A percentile compares a stretch with the other conserved stretches of the same genome.
phyloP scores from a whole-genome alignment of 35 echinoderm and acorn worm genomes.

The Eucidaris tribuloides region DNA sequence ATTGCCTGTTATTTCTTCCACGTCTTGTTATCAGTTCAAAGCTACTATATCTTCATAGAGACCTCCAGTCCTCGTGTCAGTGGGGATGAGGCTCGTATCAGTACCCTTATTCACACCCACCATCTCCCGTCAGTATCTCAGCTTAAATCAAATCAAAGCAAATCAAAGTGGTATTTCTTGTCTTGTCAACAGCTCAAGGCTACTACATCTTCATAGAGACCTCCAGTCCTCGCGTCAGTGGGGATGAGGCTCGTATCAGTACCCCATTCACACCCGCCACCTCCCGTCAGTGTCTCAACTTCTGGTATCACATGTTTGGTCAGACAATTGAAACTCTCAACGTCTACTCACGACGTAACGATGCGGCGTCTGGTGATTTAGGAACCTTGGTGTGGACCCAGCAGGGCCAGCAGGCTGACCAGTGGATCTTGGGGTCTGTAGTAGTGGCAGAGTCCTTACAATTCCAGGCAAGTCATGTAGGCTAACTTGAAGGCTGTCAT shows the following conservation, averaged over 20 bases:
- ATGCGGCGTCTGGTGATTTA: neutral
- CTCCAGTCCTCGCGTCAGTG: neutral
- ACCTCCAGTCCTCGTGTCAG: too few relatives aligned
- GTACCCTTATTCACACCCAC: too few relatives aligned
- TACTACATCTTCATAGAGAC: conserved; percentile 55
- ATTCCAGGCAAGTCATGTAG: neutral
- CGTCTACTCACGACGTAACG: neutral
- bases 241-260: conserved; percentile 33
- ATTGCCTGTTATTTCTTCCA: too few relatives aligned
- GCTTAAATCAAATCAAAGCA: too few relatives aligned
- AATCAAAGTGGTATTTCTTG: too few relatives aligned
- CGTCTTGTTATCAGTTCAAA: too few relatives aligned
- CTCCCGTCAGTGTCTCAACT: conserved; percentile 41
- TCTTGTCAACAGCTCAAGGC: too few relatives aligned
- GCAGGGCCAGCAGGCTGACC: neutral
- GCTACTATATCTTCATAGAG: too few relatives aligned
- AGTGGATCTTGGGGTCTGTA: neutral
- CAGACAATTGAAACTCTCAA: conserved; percentile 41
- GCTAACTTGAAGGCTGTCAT: too few relatives aligned
- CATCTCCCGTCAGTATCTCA: too few relatives aligned
- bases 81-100: too few relatives aligned
- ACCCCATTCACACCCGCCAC: neutral
- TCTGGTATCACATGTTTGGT: conserved; percentile 88
- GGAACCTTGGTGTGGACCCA: neutral
- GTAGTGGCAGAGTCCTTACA: neutral